Evolutionary conservation across 1,140 invertebrate species (phyloP).

Genomic region (Drosophila ironensis): DNA sequence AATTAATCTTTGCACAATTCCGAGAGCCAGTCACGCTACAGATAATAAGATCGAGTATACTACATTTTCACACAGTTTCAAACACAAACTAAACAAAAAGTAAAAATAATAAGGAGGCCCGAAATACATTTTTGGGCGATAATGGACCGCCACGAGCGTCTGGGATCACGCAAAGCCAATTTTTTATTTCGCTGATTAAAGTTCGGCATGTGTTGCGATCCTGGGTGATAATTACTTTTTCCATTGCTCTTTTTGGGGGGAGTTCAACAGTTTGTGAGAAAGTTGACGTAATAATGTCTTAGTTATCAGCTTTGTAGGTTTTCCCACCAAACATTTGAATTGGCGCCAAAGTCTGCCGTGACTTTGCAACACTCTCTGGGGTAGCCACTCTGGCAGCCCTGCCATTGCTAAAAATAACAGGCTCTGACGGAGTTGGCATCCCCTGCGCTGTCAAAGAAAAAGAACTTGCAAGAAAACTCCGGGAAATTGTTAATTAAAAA

Average conservation of each 20-base stretch:
- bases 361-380: slow-evolving; percentile 15
- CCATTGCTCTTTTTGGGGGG: neutral
- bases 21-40: slow-evolving; percentile 15
- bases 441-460: too few species aligned
- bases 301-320: slow-evolving; percentile 25
- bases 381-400: slow-evolving; percentile 13
- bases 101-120: slow-evolving; percentile 20
- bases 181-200: slow-evolving; percentile 28
- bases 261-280: slow-evolving; percentile 29
- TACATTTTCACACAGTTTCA: slow-evolving; percentile 32
- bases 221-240: slow-evolving; percentile 8
- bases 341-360: neutral
- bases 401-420: slow-evolving; percentile 44
- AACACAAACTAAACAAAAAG: slow-evolving; percentile 28
- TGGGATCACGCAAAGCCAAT: slow-evolving; percentile 46
- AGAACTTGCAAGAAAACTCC: slow-evolving; percentile 65
- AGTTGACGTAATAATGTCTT: slow-evolving; percentile 31
- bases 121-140: slow-evolving; percentile 25
- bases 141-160: slow-evolving; percentile 49
- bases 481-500: slow-evolving; percentile 80
- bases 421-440: too few species aligned
- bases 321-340: slow-evolving; percentile 1
- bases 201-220: slow-evolving; percentile 24
- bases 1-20: slow-evolving; percentile 28
- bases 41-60: slow-evolving; percentile 17